These are phyloP conservation scores for Carapus acus DNA, from an alignment of 2,797 vertebrate species.

Conservation along the genomic window DNA sequence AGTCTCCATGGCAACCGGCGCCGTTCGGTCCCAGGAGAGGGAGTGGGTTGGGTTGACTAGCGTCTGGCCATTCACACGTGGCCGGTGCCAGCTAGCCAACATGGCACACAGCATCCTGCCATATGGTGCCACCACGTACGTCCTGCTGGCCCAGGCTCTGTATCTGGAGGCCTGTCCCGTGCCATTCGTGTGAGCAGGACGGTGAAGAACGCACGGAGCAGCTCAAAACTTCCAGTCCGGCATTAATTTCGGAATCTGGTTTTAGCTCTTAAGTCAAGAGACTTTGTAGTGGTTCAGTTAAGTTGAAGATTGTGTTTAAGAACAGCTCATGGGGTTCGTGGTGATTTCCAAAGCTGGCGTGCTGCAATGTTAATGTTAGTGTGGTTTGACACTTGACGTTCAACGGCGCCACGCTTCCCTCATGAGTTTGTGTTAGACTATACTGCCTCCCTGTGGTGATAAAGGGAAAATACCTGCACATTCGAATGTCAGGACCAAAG, in stretches of 20 bases:
- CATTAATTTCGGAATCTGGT: too few relatives aligned
- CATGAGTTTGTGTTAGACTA: constrained; percentile 37
- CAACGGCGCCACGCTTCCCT: not conserved
- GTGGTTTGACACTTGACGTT: not conserved
- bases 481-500: too few relatives aligned
- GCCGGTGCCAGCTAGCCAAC: constrained; percentile 76
- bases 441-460: constrained; percentile 68
- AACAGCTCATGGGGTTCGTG: constrained; percentile 2
- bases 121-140: constrained; percentile 78
- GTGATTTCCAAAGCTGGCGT: not conserved
- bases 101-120: constrained; percentile 78
- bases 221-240: too few relatives aligned
- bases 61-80: constrained; percentile 77
- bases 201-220: too few relatives aligned
- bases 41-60: constrained; percentile 73
- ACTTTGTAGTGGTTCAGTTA: not conserved
- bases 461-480: constrained; percentile 13
- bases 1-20: constrained; percentile 75
- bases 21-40: constrained; percentile 70
- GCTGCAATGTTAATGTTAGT: not conserved
- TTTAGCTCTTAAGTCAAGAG: not conserved
- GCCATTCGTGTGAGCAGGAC: constrained; percentile 58
- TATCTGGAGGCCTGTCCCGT: constrained; percentile 50
- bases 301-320: not conserved
- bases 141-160: constrained; percentile 60